Evolutionary conservation across 2,113 vertebrate genomes (phyloP).

Genomic region (Peromyscus polionotus): DNA sequence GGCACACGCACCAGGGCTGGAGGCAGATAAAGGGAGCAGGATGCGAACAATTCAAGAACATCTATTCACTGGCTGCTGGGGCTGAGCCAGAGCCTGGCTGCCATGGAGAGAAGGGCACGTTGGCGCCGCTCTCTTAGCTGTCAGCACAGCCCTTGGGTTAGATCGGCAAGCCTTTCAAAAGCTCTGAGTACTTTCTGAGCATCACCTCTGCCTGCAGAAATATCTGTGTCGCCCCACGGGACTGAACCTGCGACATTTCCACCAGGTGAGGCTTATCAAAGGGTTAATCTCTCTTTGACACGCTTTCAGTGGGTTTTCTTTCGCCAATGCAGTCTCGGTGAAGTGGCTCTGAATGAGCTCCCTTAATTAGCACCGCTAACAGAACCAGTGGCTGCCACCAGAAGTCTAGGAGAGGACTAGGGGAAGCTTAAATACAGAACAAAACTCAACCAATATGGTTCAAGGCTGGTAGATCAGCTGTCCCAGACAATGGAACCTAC

Average conservation of each 20-base stretch:
- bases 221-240: constrained; percentile 33
- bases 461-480: neutral
- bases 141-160: neutral
- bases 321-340: constrained; percentile 40
- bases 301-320: constrained; percentile 55
- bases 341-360: constrained; percentile 45
- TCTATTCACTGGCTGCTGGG: constrained; percentile 33
- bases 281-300: constrained; percentile 63
- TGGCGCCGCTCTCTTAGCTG: constrained; percentile 9
- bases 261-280: constrained; percentile 51
- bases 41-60: constrained; percentile 52
- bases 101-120: neutral
- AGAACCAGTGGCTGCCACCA: neutral
- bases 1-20: constrained; percentile 45
- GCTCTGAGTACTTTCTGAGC: constrained; percentile 39
- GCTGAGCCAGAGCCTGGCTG: neutral
- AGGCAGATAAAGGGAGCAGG: constrained; percentile 65
- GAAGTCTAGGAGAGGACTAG: neutral
- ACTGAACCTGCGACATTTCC: constrained; percentile 71
- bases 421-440: neutral
- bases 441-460: neutral
- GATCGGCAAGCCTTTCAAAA: constrained; percentile 72
- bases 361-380: constrained; percentile 65
- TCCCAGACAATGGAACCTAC: neutral
- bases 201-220: constrained; percentile 49